Evolutionary conservation across 1,140 invertebrate species (phyloP), one percentile per base, ranked within the genome.

Genomic region (Drosophila trapezifrons): DNA sequence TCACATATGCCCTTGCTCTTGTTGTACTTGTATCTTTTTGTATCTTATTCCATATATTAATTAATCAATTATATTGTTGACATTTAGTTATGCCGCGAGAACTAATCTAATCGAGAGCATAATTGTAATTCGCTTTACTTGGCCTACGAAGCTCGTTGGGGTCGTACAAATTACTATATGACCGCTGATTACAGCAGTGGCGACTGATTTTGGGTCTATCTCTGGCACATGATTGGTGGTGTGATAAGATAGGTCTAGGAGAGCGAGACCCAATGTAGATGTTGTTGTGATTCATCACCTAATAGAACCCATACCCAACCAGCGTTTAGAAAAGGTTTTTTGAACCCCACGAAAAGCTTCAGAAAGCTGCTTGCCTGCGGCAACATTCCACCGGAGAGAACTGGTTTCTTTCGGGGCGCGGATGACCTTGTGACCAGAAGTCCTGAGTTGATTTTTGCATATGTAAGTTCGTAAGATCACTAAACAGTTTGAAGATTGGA

Each of bases 121-220:
- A 82, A 85, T 79, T 78, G 59, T 76, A 82, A 82, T 79, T 82
- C 57, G 40, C 17, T 40, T 77, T 51, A 71, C 71, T 78, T 66
- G 37, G 20, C 49, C 47, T 57, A 60, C 35, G 51, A 29, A 51
- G 18, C 45, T 49, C 40, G 64, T 60, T 64, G 63, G 64, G 59
- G 37, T 59, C 56, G 63, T 37, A 17, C 27, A 69, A 72, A 74
- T 86, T 70, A 22, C 13, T 54, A 54, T 37, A 85, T 85, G 64
- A 70, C 25, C 42, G 62, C 32, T 78, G 77, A 85, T 84, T 80
- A 70, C 65, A 74, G 52, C 59, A 46, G 76, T 67, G 63, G 58
- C 37, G 58, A 43, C 40, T 46, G 37, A 59, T 52, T 35, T 13
- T 37, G 3, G 17, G 32, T 35, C 25, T 22, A 35, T 22, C 15